A percentile compares a stretch with the other conserved stretches of the same genome.
These are phyloP conservation scores for Limanda limanda DNA, from an alignment of 2,113 vertebrate species.

Conservation along the genomic window DNA sequence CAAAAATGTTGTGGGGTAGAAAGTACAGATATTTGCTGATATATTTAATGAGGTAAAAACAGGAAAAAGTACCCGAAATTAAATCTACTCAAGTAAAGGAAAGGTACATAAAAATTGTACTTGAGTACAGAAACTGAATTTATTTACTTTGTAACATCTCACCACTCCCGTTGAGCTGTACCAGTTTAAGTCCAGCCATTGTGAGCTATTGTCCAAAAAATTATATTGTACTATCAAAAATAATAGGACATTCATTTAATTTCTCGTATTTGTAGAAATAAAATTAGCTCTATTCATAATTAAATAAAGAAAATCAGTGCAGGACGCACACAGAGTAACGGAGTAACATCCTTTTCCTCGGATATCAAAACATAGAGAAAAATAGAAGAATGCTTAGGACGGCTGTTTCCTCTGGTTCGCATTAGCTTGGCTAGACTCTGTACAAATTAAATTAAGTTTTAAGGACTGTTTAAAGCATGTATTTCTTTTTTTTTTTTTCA, in stretches of 20 bases:
- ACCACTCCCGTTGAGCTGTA: too few relatives aligned
- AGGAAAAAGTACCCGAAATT: too few relatives aligned
- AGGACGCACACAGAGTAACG: slow-evolving; percentile 5
- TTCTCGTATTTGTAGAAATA: background rate
- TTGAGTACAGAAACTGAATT: too few relatives aligned
- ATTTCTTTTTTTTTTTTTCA: slow-evolving; percentile 15
- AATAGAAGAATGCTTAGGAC: slow-evolving; percentile 8
- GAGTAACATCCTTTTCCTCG: slow-evolving; percentile 33
- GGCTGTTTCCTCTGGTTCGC: slow-evolving; percentile 33
- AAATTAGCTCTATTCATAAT: background rate
- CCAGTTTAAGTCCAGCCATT: background rate
- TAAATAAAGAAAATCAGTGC: background rate
- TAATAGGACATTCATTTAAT: slow-evolving; percentile 1
- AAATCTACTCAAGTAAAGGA: too few relatives aligned
- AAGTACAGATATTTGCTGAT: too few relatives aligned
- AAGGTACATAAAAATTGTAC: too few relatives aligned
- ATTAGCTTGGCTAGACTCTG: slow-evolving; percentile 35
- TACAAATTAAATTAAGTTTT: slow-evolving; percentile 44
- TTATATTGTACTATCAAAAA: background rate
- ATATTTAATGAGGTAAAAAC: too few relatives aligned
- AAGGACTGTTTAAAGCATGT: slow-evolving; percentile 21
- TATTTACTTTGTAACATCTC: too few relatives aligned
- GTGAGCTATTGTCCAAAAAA: background rate
- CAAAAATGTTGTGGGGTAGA: too few relatives aligned
- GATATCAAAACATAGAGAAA: slow-evolving; percentile 46